These are phyloP conservation scores for Drosophila affinis DNA, from an alignment of 2,888 invertebrate genomes.

Conservation along the genomic window DNA sequence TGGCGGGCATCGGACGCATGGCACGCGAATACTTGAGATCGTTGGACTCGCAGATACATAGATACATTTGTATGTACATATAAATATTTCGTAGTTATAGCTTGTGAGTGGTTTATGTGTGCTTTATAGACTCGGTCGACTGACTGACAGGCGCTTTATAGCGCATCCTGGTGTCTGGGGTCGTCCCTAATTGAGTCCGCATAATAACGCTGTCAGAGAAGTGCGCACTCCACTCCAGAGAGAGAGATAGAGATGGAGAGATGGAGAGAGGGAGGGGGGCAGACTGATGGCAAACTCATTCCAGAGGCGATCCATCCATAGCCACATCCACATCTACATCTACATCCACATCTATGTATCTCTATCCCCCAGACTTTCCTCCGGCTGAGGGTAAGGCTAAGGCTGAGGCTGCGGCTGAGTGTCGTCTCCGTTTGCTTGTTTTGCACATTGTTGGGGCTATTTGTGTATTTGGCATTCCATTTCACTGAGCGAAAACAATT, in stretches of 20 bases:
- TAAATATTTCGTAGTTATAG: conserved; percentile 23
- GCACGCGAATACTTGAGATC: conserved; percentile 67
- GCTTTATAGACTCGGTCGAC: conserved; percentile 56
- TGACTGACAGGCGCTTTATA: conserved; percentile 65
- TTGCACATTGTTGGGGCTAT: conserved; percentile 72
- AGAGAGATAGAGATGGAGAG: too few species aligned
- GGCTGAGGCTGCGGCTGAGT: conserved; percentile 14
- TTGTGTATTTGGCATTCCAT: conserved; percentile 74
- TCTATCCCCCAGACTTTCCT: conserved; percentile 3
- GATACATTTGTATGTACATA: conserved; percentile 1
- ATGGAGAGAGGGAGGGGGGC: conserved; percentile 13
- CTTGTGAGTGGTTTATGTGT: conserved; percentile 31
- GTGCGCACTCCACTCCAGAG: conserved; percentile 26
- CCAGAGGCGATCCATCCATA: conserved; percentile 35
- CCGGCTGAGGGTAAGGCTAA: conserved; percentile 5
- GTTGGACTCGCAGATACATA: neutral
- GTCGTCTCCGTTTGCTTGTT: conserved; percentile 54
- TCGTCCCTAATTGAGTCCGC: conserved; percentile 67
- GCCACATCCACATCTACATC: conserved; percentile 11
- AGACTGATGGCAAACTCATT: conserved; percentile 61
- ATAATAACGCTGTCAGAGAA: conserved; percentile 71
- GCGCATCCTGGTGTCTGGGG: conserved; percentile 30
- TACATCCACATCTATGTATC: conserved; percentile 10
- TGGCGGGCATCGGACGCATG: conserved; percentile 25
- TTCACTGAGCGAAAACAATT: conserved; percentile 59